Base-by-base conservation (phyloP, 2,888 invertebrate genomes). In the Rhaphigaster nebulosa region DNA sequence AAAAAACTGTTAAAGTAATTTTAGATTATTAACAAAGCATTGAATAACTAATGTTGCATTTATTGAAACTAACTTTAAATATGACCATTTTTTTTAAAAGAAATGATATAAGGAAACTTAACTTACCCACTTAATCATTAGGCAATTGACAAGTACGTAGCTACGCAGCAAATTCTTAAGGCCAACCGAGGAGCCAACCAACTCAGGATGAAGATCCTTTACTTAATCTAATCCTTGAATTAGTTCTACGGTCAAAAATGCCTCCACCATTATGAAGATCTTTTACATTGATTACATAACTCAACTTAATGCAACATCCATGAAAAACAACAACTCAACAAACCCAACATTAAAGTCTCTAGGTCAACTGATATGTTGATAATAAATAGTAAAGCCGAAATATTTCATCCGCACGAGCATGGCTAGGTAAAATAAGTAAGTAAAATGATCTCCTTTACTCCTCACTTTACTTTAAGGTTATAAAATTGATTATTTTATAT, bases 121-220 rank as follows among this genome's bases (percentile, higher is more conserved):
- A 65, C 12, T 29, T 65, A 29, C n/a, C n/a, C n/a, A n/a, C 15
- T 65, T 65, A 29, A 15, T 0, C 56, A n/a, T n/a, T n/a, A 10
- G 13, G 29, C 12, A 65, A 29, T 65, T 29, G 13, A 29, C 13
- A 65, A 65, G 12, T 29, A 65, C 13, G 1, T 65, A 5, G 29
- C 65, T 65, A 29, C 65, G 65, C 65, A 65, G 65, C 65, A 65
- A 65, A 65, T 65, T 65, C 65, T 20, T 29, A 65, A 65, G 65
- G 29, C 5, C 65, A 20, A 60, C 56, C 26, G 26, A 6, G 26
- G 26, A n/a, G n/a, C 4, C 56, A 26, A n/a, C n/a, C 8, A 60
- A 60, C 8, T 60, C 10, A n/a, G 26, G 56, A n/a, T n/a, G 26
- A n/a, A n/a, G 26, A 60, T 60, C 1, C 8, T n/a, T n/a, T n/a